These are phyloP conservation scores for Dicentrarchus labrax DNA, from an alignment of 2,113 vertebrate genomes.

Conservation along the genomic window DNA sequence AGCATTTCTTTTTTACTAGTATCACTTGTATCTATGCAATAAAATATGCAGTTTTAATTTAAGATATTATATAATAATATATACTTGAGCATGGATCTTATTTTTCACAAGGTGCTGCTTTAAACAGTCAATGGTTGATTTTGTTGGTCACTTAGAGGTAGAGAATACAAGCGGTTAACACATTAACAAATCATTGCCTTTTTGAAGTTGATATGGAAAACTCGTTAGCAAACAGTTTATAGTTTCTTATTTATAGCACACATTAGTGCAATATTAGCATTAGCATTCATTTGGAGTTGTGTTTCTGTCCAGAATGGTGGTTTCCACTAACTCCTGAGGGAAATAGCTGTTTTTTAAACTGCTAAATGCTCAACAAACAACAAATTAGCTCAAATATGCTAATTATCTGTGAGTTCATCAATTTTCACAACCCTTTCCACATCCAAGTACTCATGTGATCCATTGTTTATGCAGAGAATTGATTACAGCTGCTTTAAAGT, in stretches of 20 bases:
- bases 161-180: neutral
- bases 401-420: neutral
- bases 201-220: neutral
- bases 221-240: neutral
- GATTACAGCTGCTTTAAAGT: neutral
- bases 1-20: neutral
- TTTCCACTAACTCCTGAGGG: neutral
- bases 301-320: constrained; percentile 5
- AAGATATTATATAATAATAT: too few species aligned
- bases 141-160: neutral
- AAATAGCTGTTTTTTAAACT: neutral
- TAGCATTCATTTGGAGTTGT: neutral
- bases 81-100: neutral
- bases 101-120: neutral
- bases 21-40: too few species aligned
- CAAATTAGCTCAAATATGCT: neutral
- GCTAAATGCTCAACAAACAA: neutral
- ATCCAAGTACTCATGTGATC: neutral
- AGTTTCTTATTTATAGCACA: neutral
- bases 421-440: neutral
- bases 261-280: neutral
- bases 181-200: neutral
- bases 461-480: neutral
- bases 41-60: too few species aligned
- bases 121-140: too few species aligned